A percentile compares a stretch with the other conserved stretches of the same genome.
These are phyloP conservation scores for Opisthocomus hoazin DNA, from an alignment of 2,113 vertebrate genomes.

Conservation along the genomic window DNA sequence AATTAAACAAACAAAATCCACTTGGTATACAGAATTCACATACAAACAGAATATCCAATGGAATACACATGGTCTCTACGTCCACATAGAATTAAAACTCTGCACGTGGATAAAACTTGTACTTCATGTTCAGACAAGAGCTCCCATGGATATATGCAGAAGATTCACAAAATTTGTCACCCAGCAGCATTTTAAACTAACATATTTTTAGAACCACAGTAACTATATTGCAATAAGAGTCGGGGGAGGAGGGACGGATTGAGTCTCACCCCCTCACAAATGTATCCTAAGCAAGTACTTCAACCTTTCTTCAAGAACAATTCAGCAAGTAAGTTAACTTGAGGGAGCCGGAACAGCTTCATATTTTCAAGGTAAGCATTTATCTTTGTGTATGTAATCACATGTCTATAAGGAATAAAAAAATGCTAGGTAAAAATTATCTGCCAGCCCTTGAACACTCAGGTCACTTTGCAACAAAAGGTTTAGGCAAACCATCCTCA, in stretches of 20 bases:
- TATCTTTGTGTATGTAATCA: neutral
- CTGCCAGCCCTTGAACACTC: neutral
- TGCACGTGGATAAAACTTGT: conserved; percentile 56
- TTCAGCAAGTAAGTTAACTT: conserved; percentile 16
- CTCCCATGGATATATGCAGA: conserved; percentile 16
- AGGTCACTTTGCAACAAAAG: neutral
- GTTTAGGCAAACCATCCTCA: neutral
- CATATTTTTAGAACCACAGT: conserved; percentile 20
- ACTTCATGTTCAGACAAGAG: conserved; percentile 60
- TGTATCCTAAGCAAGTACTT: neutral
- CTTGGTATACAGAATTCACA: conserved; percentile 78
- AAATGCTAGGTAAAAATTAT: neutral
- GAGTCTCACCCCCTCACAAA: neutral
- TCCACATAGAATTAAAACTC: conserved; percentile 64
- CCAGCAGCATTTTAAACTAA: conserved; percentile 47
- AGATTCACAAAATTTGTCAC: conserved; percentile 43
- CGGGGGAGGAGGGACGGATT: neutral
- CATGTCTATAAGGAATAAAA: neutral
- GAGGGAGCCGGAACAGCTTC: neutral
- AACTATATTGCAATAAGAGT: conserved; percentile 43
- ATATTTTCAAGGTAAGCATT: neutral
- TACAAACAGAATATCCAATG: conserved; percentile 74
- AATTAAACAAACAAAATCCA: conserved; percentile 51
- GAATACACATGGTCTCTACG: conserved; percentile 59
- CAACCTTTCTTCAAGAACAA: conserved; percentile 20